These are phyloP conservation scores for Megaustenia siamemsis DNA, from an alignment of 2,888 invertebrate genomes.

Conservation along the genomic window DNA sequence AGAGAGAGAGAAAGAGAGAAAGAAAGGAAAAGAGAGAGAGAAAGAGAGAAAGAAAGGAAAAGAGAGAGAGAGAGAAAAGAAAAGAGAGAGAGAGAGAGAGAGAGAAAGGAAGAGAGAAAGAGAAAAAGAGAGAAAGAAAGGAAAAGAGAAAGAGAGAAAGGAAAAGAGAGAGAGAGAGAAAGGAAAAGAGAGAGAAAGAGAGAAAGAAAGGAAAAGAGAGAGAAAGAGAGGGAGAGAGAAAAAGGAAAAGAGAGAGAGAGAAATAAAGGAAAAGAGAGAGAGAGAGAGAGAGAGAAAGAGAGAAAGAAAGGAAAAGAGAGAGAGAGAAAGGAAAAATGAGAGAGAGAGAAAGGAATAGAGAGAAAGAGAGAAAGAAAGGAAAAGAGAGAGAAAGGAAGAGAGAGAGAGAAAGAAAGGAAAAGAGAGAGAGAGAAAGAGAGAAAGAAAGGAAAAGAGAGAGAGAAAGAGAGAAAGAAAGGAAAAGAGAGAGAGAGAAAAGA, in stretches of 20 bases:
- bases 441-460: neutral
- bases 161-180: conserved; percentile 2
- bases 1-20: conserved; percentile 3
- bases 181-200: neutral
- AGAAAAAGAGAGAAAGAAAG: neutral
- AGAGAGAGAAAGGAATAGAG: neutral
- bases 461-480: neutral
- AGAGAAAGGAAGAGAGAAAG: neutral
- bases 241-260: neutral
- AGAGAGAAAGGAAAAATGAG: neutral
- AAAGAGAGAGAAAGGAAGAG: neutral
- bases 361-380: neutral
- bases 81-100: neutral
- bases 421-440: neutral
- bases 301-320: neutral
- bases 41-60: neutral
- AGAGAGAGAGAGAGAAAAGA: neutral
- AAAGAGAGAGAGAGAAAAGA: conserved; percentile 3
- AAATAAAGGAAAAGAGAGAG: neutral
- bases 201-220: neutral
- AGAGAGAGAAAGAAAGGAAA: neutral
- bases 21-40: neutral
- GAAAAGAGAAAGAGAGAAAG: neutral
- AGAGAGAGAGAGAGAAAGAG: neutral
- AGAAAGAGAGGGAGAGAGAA: neutral